phyloP scores from a whole-genome alignment of 2,888 invertebrate genomes.

The Xanthia icteritia region DNA sequence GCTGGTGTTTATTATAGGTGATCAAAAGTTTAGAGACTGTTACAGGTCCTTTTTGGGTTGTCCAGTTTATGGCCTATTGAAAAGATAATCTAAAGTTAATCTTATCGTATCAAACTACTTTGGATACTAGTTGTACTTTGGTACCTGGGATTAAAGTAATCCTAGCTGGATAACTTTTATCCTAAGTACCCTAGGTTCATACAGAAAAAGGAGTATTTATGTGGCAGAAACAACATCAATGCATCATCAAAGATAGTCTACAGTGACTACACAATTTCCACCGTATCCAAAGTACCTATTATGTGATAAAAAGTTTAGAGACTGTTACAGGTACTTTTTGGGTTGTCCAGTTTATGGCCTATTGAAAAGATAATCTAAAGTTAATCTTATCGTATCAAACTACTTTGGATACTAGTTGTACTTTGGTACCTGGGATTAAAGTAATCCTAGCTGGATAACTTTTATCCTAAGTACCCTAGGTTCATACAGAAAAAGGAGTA shows the following conservation, averaged over 20 bases:
- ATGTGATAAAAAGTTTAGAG: slow-evolving; percentile 24
- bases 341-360: slow-evolving; percentile 9
- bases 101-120: neutral
- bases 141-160: neutral
- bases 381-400: neutral
- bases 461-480: no score
- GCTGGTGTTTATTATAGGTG: slow-evolving; percentile 8
- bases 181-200: neutral
- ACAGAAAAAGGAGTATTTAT: neutral
- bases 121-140: neutral
- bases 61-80: slow-evolving; percentile 8
- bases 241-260: no score
- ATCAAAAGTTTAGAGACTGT: slow-evolving; percentile 20
- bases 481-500: neutral
- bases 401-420: neutral
- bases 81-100: slow-evolving; percentile 1
- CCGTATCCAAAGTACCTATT: no score
- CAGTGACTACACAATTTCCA: neutral
- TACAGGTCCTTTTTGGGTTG: neutral
- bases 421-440: neutral
- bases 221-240: neutral
- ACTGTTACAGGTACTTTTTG: neutral
- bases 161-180: neutral
- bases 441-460: no score
- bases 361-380: slow-evolving; percentile 2